A percentile compares a stretch with the other conserved stretches of the same genome.
phyloP scores from a whole-genome alignment of 2,797 vertebrate species.

The Glossophaga mutica region DNA sequence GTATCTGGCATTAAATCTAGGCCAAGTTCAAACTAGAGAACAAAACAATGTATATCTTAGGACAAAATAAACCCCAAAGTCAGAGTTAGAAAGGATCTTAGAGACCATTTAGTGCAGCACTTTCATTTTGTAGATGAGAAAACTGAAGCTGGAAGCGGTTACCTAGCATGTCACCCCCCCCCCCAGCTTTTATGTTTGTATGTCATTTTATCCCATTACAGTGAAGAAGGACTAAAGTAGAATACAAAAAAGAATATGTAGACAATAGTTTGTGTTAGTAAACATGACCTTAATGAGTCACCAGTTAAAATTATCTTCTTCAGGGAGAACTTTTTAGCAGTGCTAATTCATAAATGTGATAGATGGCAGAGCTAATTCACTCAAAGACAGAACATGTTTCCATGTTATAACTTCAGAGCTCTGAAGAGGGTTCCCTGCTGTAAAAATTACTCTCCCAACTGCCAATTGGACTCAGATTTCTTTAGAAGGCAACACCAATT shows the following conservation, averaged over 20 bases:
- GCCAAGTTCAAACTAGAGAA: background rate
- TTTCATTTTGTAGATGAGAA: background rate
- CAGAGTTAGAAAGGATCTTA: background rate
- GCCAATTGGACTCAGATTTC: background rate
- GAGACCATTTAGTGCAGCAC: background rate
- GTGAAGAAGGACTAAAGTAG: background rate
- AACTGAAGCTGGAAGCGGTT: background rate
- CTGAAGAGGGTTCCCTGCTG: background rate
- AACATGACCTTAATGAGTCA: background rate
- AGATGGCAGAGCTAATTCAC: background rate
- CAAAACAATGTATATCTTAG: background rate
- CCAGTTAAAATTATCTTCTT: background rate
- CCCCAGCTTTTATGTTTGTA: background rate
- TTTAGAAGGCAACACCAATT: background rate
- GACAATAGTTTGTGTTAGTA: background rate
- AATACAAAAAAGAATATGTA: background rate
- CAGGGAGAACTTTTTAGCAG: background rate
- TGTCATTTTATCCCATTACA: background rate
- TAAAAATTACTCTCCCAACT: background rate
- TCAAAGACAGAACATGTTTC: background rate
- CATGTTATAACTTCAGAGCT: background rate
- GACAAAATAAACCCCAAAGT: background rate
- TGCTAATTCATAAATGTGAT: background rate
- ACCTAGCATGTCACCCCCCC: background rate
- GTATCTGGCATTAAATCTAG: background rate